Conservation (phyloP, 2,888 invertebrate genomes). For the Fragum fragum region DNA sequence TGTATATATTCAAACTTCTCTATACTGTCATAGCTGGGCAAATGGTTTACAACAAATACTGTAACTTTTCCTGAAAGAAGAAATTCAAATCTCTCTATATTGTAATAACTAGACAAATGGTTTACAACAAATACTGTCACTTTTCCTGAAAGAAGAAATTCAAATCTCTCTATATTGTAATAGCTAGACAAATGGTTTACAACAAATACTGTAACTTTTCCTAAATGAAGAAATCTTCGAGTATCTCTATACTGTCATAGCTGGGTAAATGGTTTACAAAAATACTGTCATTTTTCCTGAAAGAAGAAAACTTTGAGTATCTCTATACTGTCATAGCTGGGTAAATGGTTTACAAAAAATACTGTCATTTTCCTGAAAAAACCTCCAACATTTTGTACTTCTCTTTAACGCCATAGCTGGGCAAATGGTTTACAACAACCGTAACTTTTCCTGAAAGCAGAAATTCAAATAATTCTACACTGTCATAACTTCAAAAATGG, state of each 20-base stretch:
- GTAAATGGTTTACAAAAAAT: slow-evolving; percentile 52
- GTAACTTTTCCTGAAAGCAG: slow-evolving; percentile 60
- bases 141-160: slow-evolving; percentile 60
- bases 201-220: slow-evolving; percentile 63
- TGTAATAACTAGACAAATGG: slow-evolving; percentile 58
- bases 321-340: slow-evolving; percentile 57
- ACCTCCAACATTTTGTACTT: slow-evolving; percentile 67
- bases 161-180: slow-evolving; percentile 73
- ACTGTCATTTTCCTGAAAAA: no score
- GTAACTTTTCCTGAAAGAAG: slow-evolving; percentile 60
- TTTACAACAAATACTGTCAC: slow-evolving; percentile 68
- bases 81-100: slow-evolving; percentile 72
- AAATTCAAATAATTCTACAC: slow-evolving; percentile 71
- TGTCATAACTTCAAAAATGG: slow-evolving; percentile 58
- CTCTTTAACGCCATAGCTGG: slow-evolving; percentile 60
- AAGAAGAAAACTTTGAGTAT: slow-evolving; percentile 73
- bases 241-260: slow-evolving; percentile 69
- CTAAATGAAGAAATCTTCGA: slow-evolving; percentile 63
- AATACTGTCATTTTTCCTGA: slow-evolving; percentile 1
- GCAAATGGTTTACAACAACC: slow-evolving; percentile 66
- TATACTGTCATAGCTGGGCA: slow-evolving; percentile 56
- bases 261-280: slow-evolving; percentile 45
- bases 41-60: slow-evolving; percentile 69
- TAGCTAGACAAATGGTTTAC: slow-evolving; percentile 61
- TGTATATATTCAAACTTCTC: slow-evolving; percentile 73